A percentile compares a stretch with the other conserved stretches of the same genome.
Conservation (phyloP, 2,113 vertebrate species). For the Hippoglossus stenolepis region DNA sequence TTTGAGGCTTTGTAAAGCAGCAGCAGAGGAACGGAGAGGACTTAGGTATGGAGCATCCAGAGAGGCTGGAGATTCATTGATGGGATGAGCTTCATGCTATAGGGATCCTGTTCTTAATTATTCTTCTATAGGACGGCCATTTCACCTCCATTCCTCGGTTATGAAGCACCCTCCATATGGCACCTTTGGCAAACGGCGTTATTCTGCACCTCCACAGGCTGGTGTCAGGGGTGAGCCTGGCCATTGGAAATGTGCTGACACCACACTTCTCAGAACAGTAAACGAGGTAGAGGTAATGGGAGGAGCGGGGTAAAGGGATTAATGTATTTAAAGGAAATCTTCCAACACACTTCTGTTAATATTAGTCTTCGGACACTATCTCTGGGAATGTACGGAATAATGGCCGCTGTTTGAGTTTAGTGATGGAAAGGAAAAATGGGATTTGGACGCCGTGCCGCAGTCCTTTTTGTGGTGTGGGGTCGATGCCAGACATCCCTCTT, state of each 20-base stretch:
- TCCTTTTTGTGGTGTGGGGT: slow-evolving; percentile 56
- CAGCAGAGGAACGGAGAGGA: slow-evolving; percentile 6
- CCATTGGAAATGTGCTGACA: slow-evolving; percentile 73
- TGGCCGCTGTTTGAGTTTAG: slow-evolving; percentile 27
- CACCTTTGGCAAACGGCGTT: slow-evolving; percentile 64
- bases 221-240: slow-evolving; percentile 50
- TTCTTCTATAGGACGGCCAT: slow-evolving; percentile 55
- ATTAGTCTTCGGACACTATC: slow-evolving; percentile 22
- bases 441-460: slow-evolving; percentile 64
- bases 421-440: slow-evolving; percentile 37
- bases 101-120: slow-evolving; percentile 73
- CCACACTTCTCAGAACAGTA: slow-evolving; percentile 39
- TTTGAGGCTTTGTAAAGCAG: slow-evolving; percentile 67
- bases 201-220: slow-evolving; percentile 63
- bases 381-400: background rate
- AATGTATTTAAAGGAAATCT: slow-evolving; percentile 40
- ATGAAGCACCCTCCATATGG: slow-evolving; percentile 67
- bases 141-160: slow-evolving; percentile 30
- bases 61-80: slow-evolving; percentile 58
- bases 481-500: slow-evolving; percentile 47
- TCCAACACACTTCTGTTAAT: slow-evolving; percentile 25
- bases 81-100: slow-evolving; percentile 53
- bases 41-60: slow-evolving; percentile 33
- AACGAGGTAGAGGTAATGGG: slow-evolving; percentile 44
- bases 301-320: slow-evolving; percentile 27